Evolutionary conservation across 2,797 vertebrate genomes (phyloP), one percentile per base, ranked within the genome.

Genomic region (Fistularia commersonii): DNA sequence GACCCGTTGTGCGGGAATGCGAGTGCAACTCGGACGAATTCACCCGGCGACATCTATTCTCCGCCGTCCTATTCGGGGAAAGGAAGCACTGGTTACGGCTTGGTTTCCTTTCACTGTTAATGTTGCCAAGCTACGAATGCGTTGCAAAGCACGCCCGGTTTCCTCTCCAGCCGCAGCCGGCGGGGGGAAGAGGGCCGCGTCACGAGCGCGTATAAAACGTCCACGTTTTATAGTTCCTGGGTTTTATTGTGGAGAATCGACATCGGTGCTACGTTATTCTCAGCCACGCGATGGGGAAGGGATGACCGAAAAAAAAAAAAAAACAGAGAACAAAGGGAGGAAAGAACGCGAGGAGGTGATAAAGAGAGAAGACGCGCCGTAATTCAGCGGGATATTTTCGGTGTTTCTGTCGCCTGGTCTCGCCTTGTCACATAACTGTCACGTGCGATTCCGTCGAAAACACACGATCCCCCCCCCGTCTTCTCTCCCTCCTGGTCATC

Each of bases 341-440:
- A 57, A 69, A 71, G 57, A 55, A 71, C 68, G 70, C 62, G 66
- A 77, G 65, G 72, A 32, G 54, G 58, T 61, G 60, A 76, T 55
- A 41, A 50, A 42, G 40, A 59, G 35, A 44, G 44, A 32, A 61
- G 48, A 63, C n/a, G n/a, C n/a, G n/a, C n/a, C n/a, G n/a, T n/a
- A n/a, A n/a, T n/a, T n/a, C n/a, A n/a, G n/a, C n/a, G n/a, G n/a
- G n/a, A n/a, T n/a, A n/a, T 48, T 48, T 48, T 35, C 6, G 35
- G 14, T 36, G 37, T 36, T 49, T 39, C 39, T 49, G 47, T 48
- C 34, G 10, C n/a, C 8, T n/a, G n/a, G n/a, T n/a, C 12, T n/a
- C 35, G 11, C 47, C 12, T 14, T 38, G 14, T 38, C 47, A 23
- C 35, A 12, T 40, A n/a, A n/a, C n/a, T n/a, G n/a, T n/a, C n/a